Percentiles rank a stretch among this genome's conserved stretches.
These are phyloP conservation scores for Psilanteris sp. DNA, from an alignment of 1,140 invertebrate species.

Conservation along the genomic window DNA sequence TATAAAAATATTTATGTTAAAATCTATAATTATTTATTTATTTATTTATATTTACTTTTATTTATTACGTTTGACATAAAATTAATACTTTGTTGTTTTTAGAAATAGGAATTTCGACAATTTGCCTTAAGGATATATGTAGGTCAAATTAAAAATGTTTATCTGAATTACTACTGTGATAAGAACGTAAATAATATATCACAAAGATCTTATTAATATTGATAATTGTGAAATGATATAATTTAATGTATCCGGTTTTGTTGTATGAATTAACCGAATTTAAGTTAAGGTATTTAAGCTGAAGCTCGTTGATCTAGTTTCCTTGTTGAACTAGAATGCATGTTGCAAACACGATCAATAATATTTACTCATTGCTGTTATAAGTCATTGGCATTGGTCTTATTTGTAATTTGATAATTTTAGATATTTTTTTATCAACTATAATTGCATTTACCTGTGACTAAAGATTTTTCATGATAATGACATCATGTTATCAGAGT, in stretches of 20 bases:
- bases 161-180: slow-evolving; percentile 18
- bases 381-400: slow-evolving; percentile 42
- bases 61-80: no score
- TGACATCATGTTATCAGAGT: no score
- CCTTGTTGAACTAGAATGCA: slow-evolving; percentile 32
- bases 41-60: no score
- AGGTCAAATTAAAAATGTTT: no score
- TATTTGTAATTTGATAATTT: slow-evolving; percentile 21
- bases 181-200: slow-evolving; percentile 9
- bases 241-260: slow-evolving; percentile 12
- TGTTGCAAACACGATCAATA: slow-evolving; percentile 58
- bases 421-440: slow-evolving; percentile 8
- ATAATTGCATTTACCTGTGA: neutral
- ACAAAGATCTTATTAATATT: neutral
- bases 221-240: slow-evolving; percentile 2
- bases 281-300: slow-evolving; percentile 36
- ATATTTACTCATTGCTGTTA: slow-evolving; percentile 54
- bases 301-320: slow-evolving; percentile 51
- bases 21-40: no score
- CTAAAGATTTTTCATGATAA: no score
- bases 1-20: no score
- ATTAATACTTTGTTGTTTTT: no score
- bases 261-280: slow-evolving; percentile 29
- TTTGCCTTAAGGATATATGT: no score
- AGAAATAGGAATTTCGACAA: no score